Base-by-base conservation (phyloP, 1,140 invertebrate species). In the Sitodiplosis mosellana region DNA sequence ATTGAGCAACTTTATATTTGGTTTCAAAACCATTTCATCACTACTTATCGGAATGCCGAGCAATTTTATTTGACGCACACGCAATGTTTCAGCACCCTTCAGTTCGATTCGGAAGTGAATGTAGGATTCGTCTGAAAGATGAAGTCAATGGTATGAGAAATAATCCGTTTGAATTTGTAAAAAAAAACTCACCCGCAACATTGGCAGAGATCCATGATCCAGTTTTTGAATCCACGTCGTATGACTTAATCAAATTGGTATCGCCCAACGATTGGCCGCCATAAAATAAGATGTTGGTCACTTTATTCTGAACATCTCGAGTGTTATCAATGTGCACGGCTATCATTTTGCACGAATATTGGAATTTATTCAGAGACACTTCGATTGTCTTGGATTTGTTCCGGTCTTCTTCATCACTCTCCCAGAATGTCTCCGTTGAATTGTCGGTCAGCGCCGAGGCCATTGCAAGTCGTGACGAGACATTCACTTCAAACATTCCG, bases 351-450 rank as follows among this genome's bases (percentile, higher is more conserved):
- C 68, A 70, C 11, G 68, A 65, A 48, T 60, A 64, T 48, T 50
- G 57, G 0, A 64, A 48, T 45, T 61, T 61, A 38, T 45, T 64
- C 53, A 64, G 59, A 1, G 62, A 64, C 12, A 82, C 66, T 14
- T 71, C 76, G n/a, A 87, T 72, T 1, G 69, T 71, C 61, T 96
- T 94, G 1, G 83, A 80, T 64, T 90, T 90, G 59, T 91, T 92
- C 46, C 83, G 68, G 65, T 96, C 92, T 59, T 97, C 93, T 55
- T 98, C 93, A 2, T 92, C 92, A 49, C 90, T 95, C 68, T 99
- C 94, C 94, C 94, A 99, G 65, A 98, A 99, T 0, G 94, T 98
- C 67, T 99, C 94, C 0, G 91, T 96, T 1, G 88, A 92, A 55
- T 83, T 84, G 63, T 98, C 94, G 0, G 80, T 87, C 7, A 99